These are phyloP conservation scores for Leucosticte australis DNA, from an alignment of 2,113 vertebrate genomes.

Conservation along the genomic window DNA sequence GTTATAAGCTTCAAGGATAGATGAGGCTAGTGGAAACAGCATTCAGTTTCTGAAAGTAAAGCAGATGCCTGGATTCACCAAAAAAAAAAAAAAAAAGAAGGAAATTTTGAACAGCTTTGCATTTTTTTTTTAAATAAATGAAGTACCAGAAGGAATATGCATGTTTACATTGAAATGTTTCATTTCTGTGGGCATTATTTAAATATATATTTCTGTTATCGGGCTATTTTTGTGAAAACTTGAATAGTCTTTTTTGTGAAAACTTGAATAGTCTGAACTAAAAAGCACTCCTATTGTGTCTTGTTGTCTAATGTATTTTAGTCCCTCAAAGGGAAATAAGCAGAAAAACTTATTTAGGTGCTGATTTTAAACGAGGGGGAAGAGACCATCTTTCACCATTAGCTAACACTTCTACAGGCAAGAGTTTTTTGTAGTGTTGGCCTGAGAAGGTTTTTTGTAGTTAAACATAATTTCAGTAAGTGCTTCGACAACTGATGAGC, in stretches of 20 bases:
- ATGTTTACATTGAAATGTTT: background rate
- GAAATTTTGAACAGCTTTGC: background rate
- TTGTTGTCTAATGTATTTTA: background rate
- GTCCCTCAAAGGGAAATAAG: background rate
- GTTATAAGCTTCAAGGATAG: background rate
- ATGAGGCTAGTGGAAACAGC: background rate
- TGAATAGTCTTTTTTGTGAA: background rate
- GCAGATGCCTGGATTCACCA: background rate
- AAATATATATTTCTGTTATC: background rate
- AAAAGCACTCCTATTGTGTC: background rate
- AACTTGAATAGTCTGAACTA: background rate
- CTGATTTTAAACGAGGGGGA: background rate
- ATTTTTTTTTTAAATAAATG: background rate
- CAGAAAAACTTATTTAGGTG: background rate
- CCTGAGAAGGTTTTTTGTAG: background rate
- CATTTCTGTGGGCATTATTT: background rate
- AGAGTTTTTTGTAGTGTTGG: background rate
- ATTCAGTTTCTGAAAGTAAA: background rate
- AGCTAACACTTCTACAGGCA: background rate
- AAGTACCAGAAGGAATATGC: background rate
- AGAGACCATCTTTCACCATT: background rate
- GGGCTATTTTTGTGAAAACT: background rate
- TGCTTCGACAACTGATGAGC: background rate
- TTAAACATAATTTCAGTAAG: background rate
- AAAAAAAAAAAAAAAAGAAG: background rate